Conservation (phyloP, 2,797 vertebrate genomes). For the Pangasius djambal region DNA sequence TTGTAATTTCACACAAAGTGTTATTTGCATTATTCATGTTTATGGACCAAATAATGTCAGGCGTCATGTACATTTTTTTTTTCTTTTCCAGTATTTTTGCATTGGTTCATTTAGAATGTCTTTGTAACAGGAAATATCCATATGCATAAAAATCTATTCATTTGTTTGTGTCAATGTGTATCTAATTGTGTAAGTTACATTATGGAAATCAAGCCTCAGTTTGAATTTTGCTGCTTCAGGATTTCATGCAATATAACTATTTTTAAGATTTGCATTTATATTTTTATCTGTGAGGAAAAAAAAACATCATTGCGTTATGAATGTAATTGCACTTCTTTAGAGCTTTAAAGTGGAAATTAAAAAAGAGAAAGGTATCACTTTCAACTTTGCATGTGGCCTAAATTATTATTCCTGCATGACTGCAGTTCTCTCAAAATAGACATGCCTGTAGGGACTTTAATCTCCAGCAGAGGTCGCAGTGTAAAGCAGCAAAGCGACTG, state of each 20-base stretch:
- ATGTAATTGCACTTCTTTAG: conserved; percentile 60
- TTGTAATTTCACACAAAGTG: conserved; percentile 63
- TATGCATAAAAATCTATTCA: conserved; percentile 71
- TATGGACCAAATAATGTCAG: conserved; percentile 74
- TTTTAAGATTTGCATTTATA: conserved; percentile 57
- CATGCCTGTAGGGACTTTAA: neutral
- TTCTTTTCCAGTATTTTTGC: conserved; percentile 50
- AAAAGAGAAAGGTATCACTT: conserved; percentile 52
- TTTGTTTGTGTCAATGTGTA: conserved; percentile 47
- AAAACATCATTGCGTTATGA: conserved; percentile 50
- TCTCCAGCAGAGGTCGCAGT: conserved; percentile 44
- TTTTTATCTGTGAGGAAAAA: conserved; percentile 56
- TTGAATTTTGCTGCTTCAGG: conserved; percentile 56
- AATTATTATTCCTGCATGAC: conserved; percentile 34
- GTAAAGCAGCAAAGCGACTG: neutral
- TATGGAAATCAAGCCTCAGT: conserved; percentile 42
- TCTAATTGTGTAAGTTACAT: conserved; percentile 35
- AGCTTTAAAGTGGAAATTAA: conserved; percentile 55
- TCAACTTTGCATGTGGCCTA: conserved; percentile 39
- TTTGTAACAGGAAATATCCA: conserved; percentile 71
- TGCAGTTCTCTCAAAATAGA: conserved; percentile 26
- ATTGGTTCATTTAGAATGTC: conserved; percentile 63
- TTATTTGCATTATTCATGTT: conserved; percentile 64
- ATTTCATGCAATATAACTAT: conserved; percentile 58
- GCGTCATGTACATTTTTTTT: conserved; percentile 56